Evolutionary conservation across 2,797 vertebrate genomes (phyloP), one percentile per base, ranked within the genome.

Genomic region (Pyrrhura leucotis): DNA sequence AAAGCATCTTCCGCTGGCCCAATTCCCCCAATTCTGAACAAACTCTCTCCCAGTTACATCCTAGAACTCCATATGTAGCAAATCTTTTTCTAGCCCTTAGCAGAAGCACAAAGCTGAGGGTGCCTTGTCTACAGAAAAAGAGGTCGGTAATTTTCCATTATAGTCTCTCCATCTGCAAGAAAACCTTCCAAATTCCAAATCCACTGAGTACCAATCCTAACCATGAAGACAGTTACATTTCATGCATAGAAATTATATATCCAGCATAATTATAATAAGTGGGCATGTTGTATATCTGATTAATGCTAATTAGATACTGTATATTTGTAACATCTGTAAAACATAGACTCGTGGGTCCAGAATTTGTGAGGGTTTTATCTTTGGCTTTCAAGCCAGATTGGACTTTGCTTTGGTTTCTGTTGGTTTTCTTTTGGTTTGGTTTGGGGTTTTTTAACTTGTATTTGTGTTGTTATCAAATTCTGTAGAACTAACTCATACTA

Each of bases 251-350:
- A 95, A 95, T 87, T 85, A 96, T 96, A 95, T 95, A 96, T 56
- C 89, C 89, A 96, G 85, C 71, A 74, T 93, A 96, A 91, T 51
- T 93, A 84, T 94, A 94, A 78, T 91, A 79, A 93, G 82, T 33
- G 83, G 96, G 96, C 96, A 97, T 95, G 96, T 95, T 96, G 73
- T 96, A 95, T 92, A 97, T 81, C 95, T 93, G 93, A 95, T 97
- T 90, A 90, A 93, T 15, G 62, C 68, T 95, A 85, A 95, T 97
- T 97, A 97, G 92, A 95, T 93, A 89, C 82, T 96, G 78, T 93
- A 95, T 96, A 96, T 91, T 91, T 97, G 92, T 97, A 92, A 96
- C 96, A 90, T 69, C 85, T 95, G 95, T 93, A 61, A 95, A 93
- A 77, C 9, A 12, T 82, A 96, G 92, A 88, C 77, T 95, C 6